Evolutionary conservation across 2,113 vertebrate species (phyloP).

Genomic region (Neopipo cinnamomea): DNA sequence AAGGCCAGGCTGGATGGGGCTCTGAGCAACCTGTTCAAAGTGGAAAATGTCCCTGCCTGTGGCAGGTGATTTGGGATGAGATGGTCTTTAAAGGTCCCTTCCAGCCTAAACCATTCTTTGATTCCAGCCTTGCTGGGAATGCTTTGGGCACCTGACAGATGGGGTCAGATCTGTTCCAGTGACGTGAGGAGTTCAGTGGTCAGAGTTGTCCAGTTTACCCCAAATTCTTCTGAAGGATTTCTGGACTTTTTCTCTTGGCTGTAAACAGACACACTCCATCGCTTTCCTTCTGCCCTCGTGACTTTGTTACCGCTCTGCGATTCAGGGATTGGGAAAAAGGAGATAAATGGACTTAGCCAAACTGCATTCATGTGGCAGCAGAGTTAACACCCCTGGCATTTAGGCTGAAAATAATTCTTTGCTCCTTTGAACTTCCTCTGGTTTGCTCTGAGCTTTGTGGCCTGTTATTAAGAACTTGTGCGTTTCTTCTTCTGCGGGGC

Average conservation of each 20-base stretch:
- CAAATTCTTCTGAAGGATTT: neutral
- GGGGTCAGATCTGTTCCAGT: neutral
- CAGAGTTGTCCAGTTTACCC: neutral
- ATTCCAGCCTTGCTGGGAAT: neutral
- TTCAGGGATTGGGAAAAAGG: neutral
- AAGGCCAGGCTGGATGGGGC: neutral
- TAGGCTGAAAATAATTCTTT: neutral
- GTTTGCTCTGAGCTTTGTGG: neutral
- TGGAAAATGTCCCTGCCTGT: neutral
- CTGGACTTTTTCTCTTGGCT: neutral
- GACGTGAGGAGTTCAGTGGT: neutral
- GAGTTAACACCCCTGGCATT: neutral
- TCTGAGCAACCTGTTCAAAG: rapidly evolving
- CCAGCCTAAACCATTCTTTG: neutral
- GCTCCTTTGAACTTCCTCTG: neutral
- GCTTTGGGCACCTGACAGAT: neutral
- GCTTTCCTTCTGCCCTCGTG: neutral
- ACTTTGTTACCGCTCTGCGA: neutral
- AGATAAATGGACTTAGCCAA: neutral
- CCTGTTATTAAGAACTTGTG: neutral
- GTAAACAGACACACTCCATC: rapidly evolving
- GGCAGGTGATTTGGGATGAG: neutral
- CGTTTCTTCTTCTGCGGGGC: neutral
- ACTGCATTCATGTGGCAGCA: neutral
- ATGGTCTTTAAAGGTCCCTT: neutral